These are phyloP conservation scores for Fringilla coelebs DNA, from an alignment of 2,797 vertebrate genomes.

Conservation along the genomic window DNA sequence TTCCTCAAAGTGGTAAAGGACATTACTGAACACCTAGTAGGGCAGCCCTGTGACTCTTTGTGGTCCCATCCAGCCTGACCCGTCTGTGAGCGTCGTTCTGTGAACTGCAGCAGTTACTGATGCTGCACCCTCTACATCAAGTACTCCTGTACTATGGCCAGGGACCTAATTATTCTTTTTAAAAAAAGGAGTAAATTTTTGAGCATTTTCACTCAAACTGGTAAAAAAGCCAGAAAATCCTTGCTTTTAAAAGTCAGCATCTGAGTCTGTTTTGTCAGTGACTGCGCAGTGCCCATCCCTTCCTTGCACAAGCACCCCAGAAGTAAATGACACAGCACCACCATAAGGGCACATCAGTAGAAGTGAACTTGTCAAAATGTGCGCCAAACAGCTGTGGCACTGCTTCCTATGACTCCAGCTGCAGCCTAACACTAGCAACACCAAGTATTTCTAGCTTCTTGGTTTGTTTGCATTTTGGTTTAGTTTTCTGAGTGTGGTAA, in stretches of 20 bases:
- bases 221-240: background rate
- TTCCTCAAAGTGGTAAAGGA: background rate
- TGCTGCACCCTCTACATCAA: accelerated
- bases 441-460: background rate
- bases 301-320: background rate
- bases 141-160: background rate
- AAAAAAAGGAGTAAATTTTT: background rate
- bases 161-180: no score
- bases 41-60: no score
- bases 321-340: background rate
- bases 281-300: accelerated
- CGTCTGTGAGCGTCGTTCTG: accelerated
- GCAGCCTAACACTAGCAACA: background rate
- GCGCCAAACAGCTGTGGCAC: background rate
- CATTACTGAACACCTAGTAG: background rate
- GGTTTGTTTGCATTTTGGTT: background rate
- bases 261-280: background rate
- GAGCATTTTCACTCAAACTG: background rate
- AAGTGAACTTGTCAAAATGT: background rate
- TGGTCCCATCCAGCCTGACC: background rate
- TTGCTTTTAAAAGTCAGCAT: background rate
- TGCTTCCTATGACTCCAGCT: background rate
- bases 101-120: background rate
- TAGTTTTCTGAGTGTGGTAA: background rate
- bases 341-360: accelerated